Percentiles rank a stretch among this genome's conserved stretches.
Conservation (phyloP, 2,888 invertebrate genomes). For the Urechis unicinctus region DNA sequence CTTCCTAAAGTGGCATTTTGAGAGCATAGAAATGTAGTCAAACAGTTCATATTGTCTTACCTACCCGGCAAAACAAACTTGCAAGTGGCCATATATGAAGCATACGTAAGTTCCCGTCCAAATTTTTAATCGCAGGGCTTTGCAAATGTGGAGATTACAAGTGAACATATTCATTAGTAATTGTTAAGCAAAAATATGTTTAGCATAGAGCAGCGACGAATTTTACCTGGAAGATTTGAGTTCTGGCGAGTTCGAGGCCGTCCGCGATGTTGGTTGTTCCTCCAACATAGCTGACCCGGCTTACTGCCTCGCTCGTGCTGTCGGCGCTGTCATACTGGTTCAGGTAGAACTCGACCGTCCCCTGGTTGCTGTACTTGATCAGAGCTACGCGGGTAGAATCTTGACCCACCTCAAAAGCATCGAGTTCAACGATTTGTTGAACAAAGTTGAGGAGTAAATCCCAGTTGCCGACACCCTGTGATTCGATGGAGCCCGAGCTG, state of each 20-base stretch:
- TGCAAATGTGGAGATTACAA: too few species aligned
- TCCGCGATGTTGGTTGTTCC: background rate
- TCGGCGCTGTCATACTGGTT: background rate
- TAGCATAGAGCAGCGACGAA: too few species aligned
- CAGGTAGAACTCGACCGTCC: background rate
- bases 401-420: background rate
- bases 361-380: background rate
- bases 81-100: too few species aligned
- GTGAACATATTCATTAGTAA: too few species aligned
- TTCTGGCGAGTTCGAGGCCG: background rate
- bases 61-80: too few species aligned
- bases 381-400: background rate
- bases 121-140: too few species aligned
- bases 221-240: background rate
- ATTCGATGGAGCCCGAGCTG: background rate
- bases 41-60: too few species aligned
- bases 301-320: background rate
- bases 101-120: too few species aligned
- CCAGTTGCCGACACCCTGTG: background rate
- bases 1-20: background rate
- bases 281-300: background rate
- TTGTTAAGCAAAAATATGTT: too few species aligned
- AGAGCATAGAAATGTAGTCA: too few species aligned
- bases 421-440: background rate
- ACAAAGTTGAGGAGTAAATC: background rate